Base-by-base conservation (phyloP, 2,888 invertebrate species). In the Lamproptera curius region DNA sequence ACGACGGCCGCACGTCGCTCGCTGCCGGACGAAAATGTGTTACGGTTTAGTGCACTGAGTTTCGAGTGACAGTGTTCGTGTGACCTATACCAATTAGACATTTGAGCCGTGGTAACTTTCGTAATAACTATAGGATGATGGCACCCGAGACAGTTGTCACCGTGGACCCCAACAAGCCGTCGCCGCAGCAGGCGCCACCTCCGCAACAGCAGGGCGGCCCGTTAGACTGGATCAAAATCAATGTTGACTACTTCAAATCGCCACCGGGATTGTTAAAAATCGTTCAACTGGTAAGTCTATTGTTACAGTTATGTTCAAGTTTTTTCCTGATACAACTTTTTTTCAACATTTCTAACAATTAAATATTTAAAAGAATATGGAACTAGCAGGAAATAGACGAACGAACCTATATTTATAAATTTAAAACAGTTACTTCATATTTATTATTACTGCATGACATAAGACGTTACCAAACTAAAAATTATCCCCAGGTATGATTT, bases 131-230 rank as follows among this genome's bases (percentile, higher is more conserved):
- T 69, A 85, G 71, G 67, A 88, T 88, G 88, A 94, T 93, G 92
- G 94, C 94, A 92, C 93, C 94, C 76, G 94, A 94, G 90, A 94
- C 94, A 68, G 94, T 94, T 70, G 93, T 94, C 67, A 94, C 92
- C 66, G 92, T 94, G 77, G 93, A 93, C 73, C 92, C 92, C 73
- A 92, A 86, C 86, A 92, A 83, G 64, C 74, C 83, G 47, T 66
- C 73, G 48, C 68, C 70, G 55, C 87, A 79, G 56, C 85, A 82
- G 63, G 73, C 88, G 54, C 73, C 83, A 57, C 73, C 89, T 54
- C 75, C 84, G 67, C 84, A 77, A 59, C 89, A 90, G 63, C 89
- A 89, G 56, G 88, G 89, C 47, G 76, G 80, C 50, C 68, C 88
- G 49, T 70, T 94, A 57, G 89, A 91, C 57, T 93, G 93, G 91